Percentiles rank a stretch among this genome's conserved stretches.
Conservation (phyloP, 2,113 vertebrate species). For the Lampris megalopsis region DNA sequence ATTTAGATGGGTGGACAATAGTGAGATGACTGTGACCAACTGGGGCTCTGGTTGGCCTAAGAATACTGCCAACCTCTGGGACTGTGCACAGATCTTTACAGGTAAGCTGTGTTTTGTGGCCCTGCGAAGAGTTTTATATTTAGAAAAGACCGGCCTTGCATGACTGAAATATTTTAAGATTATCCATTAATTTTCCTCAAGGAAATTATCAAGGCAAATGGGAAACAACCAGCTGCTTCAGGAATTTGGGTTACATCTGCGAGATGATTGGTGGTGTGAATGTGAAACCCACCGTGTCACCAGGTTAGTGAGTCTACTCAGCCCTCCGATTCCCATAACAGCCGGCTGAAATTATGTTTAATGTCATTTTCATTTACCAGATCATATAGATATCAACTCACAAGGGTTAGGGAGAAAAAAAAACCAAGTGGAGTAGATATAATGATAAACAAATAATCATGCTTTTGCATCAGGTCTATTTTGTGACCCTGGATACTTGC, state of each 20-base stretch:
- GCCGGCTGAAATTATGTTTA: no score
- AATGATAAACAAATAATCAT: not conserved
- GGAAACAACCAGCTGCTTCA: conserved; percentile 85
- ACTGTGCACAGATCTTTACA: conserved; percentile 85
- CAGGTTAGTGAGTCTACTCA: conserved; percentile 63
- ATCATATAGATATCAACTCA: no score
- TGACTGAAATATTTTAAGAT: not conserved
- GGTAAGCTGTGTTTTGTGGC: conserved; percentile 57
- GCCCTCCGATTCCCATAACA: not conserved
- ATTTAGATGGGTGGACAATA: conserved; percentile 83
- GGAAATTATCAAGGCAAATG: conserved; percentile 83
- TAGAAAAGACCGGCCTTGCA: not conserved
- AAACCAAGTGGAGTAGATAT: no score
- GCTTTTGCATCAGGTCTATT: conserved; percentile 65
- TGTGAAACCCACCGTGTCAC: conserved; percentile 73
- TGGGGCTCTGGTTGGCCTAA: conserved; percentile 75
- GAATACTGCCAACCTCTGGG: conserved; percentile 76
- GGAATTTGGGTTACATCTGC: conserved; percentile 81
- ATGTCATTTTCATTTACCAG: not conserved
- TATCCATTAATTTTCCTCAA: conserved; percentile 32
- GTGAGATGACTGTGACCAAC: conserved; percentile 64
- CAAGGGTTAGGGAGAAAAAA: no score
- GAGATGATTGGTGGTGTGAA: conserved; percentile 83
- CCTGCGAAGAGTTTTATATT: fast-evolving
- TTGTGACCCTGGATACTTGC: conserved; percentile 80